These are phyloP conservation scores for Pachyuromys duprasi DNA, from an alignment of 2,797 vertebrate species.

Conservation along the genomic window DNA sequence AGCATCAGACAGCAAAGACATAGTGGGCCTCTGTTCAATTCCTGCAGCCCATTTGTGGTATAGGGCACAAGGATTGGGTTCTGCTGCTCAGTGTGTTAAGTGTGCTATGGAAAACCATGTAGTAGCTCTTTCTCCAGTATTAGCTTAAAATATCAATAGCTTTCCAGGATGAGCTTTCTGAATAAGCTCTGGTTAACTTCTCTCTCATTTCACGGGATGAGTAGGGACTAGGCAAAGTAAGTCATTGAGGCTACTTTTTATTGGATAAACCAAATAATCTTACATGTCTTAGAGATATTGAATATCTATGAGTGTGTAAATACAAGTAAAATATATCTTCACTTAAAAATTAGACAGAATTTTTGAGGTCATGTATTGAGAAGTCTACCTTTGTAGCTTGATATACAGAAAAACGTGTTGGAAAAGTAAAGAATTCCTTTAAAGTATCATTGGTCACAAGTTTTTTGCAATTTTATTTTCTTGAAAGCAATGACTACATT, in stretches of 20 bases:
- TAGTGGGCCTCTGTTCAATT: accelerated
- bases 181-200: not conserved
- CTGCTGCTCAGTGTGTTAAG: not conserved
- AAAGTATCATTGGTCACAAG: not conserved
- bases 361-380: not conserved
- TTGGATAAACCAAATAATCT: not conserved
- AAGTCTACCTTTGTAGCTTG: slow-evolving; percentile 20
- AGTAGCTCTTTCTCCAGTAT: not conserved
- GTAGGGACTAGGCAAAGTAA: not conserved
- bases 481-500: not conserved
- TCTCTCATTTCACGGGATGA: not conserved
- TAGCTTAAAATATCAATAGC: not conserved
- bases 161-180: not conserved
- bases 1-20: not conserved
- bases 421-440: not conserved
- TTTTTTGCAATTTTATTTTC: not conserved
- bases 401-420: not conserved
- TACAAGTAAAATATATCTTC: not conserved
- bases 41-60: not conserved
- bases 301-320: not conserved
- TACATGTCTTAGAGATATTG: not conserved
- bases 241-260: not conserved
- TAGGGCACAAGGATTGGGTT: not conserved
- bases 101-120: not conserved
- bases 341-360: slow-evolving; percentile 4